phyloP scores from a whole-genome alignment of 1,140 invertebrate genomes.

The Drosophila orena region DNA sequence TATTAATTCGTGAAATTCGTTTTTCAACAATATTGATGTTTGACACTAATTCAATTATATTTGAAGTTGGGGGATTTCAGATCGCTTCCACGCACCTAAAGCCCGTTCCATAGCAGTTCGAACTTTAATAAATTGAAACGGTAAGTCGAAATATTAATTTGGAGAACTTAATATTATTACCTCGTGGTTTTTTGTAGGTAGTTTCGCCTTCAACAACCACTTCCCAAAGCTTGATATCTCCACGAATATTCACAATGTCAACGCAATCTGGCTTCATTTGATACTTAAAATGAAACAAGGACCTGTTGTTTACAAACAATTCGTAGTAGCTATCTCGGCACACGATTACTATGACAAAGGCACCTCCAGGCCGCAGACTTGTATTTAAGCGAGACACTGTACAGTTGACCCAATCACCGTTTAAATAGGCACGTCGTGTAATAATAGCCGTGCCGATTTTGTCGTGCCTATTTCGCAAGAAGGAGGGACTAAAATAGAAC shows the following conservation, averaged over 20 bases:
- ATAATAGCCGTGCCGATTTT: slow-evolving; percentile 78
- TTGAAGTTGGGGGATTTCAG: background rate
- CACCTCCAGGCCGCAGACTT: slow-evolving; percentile 80
- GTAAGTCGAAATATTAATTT: background rate
- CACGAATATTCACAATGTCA: slow-evolving; percentile 84
- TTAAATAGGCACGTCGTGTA: slow-evolving; percentile 84
- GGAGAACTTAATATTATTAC: background rate
- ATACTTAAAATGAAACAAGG: slow-evolving; percentile 80
- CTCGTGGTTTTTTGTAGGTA: background rate
- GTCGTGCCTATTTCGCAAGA: slow-evolving; percentile 71
- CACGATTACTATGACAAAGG: slow-evolving; percentile 80
- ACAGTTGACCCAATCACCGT: slow-evolving; percentile 82
- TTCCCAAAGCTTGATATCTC: slow-evolving; percentile 77
- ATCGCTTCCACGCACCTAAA: background rate
- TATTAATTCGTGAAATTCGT: slow-evolving; percentile 53
- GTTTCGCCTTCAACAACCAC: slow-evolving; percentile 44
- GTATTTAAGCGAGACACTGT: slow-evolving; percentile 78
- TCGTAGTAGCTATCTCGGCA: slow-evolving; percentile 69
- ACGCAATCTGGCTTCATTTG: slow-evolving; percentile 63
- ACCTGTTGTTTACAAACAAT: slow-evolving; percentile 83
- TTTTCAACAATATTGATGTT: slow-evolving; percentile 9
- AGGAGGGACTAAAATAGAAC: slow-evolving; percentile 88
- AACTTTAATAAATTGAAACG: background rate
- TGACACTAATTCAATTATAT: background rate
- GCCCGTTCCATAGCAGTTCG: slow-evolving; percentile 9